Percentiles rank a stretch among this genome's conserved stretches.
Conservation (phyloP, 2,113 vertebrate genomes). For the Cyphomyrus plagiostoma region DNA sequence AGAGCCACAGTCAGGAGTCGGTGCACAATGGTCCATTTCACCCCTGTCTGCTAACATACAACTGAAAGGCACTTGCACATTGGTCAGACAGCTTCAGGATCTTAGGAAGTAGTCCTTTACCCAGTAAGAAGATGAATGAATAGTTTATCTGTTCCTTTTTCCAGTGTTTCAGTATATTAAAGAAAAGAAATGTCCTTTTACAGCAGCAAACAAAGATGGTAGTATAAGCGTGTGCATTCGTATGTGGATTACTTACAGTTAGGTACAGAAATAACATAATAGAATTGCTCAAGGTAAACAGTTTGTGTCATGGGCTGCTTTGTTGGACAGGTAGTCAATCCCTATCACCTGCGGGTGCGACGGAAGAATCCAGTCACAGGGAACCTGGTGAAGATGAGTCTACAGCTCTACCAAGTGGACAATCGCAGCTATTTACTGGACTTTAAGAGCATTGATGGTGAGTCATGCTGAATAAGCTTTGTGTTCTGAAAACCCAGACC, state of each 20-base stretch:
- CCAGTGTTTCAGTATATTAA: not conserved
- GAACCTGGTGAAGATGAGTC: constrained; percentile 93
- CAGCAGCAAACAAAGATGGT: not conserved
- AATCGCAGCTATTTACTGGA: constrained; percentile 93
- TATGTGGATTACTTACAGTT: not conserved
- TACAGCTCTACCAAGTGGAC: constrained; percentile 98
- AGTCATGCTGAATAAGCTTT: constrained; percentile 7
- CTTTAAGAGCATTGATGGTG: constrained; percentile 98
- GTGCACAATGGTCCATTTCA: not conserved
- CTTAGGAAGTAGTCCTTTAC: not conserved
- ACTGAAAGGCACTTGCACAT: not conserved
- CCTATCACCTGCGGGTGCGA: constrained; percentile 87
- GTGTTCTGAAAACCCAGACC: not conserved
- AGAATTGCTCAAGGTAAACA: not conserved
- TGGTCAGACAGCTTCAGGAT: not conserved
- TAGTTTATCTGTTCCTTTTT: not conserved
- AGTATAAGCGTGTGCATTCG: not conserved
- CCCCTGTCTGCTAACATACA: not conserved
- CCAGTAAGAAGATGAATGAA: not conserved
- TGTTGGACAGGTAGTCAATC: constrained; percentile 81
- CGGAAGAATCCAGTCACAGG: constrained; percentile 92
- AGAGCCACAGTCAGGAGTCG: not conserved
- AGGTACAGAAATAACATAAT: not conserved
- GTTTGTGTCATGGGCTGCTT: not conserved
- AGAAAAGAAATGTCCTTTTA: not conserved